phyloP scores from a whole-genome alignment of 2,888 invertebrate species.

The Drosophila mulleri region DNA sequence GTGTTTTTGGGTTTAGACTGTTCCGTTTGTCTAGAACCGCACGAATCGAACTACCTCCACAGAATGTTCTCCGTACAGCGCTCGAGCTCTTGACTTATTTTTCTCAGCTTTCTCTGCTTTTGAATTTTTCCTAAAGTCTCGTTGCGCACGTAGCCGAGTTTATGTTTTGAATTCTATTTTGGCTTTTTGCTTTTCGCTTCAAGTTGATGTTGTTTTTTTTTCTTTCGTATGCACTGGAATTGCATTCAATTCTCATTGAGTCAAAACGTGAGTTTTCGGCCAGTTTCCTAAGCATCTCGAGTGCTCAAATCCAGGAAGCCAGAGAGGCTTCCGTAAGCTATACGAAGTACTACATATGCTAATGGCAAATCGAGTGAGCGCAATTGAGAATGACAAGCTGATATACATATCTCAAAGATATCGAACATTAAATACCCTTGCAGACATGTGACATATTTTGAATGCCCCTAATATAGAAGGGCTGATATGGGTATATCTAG shows the following conservation, averaged over 20 bases:
- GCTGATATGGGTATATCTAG: neutral
- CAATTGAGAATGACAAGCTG: neutral
- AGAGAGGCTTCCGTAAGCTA: constrained; percentile 4
- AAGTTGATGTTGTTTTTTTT: constrained; percentile 28
- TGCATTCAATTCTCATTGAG: constrained; percentile 51
- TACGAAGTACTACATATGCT: neutral
- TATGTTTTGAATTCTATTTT: constrained; percentile 48
- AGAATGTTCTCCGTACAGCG: constrained; percentile 47
- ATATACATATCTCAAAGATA: neutral
- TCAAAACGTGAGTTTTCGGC: constrained; percentile 66
- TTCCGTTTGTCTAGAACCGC: constrained; percentile 21
- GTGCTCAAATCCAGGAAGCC: constrained; percentile 54
- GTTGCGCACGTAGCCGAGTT: constrained; percentile 64
- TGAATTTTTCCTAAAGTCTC: constrained; percentile 25
- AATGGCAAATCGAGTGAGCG: neutral
- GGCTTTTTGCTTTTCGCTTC: constrained; percentile 35
- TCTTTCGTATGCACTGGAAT: constrained; percentile 12
- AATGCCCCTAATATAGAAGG: neutral
- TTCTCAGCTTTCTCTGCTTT: constrained; percentile 63
- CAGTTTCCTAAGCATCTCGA: constrained; percentile 12
- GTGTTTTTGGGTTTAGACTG: constrained; percentile 7
- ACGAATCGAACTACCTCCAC: constrained; percentile 32
- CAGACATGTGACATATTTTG: neutral
- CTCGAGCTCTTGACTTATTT: constrained; percentile 47
- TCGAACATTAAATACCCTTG: neutral